Conservation (phyloP, 2,888 invertebrate genomes). For the Gerosis bhagava region DNA sequence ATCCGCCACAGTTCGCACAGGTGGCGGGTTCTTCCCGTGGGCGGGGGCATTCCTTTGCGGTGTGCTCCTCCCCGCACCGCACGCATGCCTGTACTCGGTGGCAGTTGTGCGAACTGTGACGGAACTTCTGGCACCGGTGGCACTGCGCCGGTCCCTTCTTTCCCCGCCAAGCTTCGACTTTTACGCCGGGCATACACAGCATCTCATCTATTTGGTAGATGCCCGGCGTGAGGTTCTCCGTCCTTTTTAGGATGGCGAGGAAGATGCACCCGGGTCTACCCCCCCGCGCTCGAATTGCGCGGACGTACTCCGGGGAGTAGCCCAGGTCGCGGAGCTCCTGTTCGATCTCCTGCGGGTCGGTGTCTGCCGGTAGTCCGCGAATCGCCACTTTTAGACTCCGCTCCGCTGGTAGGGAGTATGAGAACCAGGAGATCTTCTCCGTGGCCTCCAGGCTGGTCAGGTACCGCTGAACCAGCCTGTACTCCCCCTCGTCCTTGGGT, state of each 20-base stretch:
- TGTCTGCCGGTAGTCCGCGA: neutral
- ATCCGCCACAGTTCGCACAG: conserved; percentile 21
- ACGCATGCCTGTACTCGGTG: conserved; percentile 25
- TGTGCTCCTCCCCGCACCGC: no score
- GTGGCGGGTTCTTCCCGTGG: conserved; percentile 6
- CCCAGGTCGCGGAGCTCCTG: no score
- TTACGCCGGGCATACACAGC: no score
- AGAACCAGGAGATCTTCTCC: neutral
- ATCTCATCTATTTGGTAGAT: neutral
- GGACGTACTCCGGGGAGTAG: neutral
- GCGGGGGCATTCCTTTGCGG: conserved; percentile 4
- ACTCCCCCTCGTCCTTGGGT: neutral
- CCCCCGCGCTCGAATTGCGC: no score
- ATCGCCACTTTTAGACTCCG: neutral
- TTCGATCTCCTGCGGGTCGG: neutral
- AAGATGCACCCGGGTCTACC: neutral
- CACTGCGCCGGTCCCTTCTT: no score
- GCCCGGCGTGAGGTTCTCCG: neutral
- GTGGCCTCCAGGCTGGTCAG: neutral
- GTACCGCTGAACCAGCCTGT: neutral
- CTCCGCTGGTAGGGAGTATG: neutral
- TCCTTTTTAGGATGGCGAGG: neutral
- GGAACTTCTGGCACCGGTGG: no score
- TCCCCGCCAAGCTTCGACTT: no score
- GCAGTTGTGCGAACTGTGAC: no score